Evolutionary conservation across 2,797 vertebrate species (phyloP).

Genomic region (Chaetodon trifasciatus): DNA sequence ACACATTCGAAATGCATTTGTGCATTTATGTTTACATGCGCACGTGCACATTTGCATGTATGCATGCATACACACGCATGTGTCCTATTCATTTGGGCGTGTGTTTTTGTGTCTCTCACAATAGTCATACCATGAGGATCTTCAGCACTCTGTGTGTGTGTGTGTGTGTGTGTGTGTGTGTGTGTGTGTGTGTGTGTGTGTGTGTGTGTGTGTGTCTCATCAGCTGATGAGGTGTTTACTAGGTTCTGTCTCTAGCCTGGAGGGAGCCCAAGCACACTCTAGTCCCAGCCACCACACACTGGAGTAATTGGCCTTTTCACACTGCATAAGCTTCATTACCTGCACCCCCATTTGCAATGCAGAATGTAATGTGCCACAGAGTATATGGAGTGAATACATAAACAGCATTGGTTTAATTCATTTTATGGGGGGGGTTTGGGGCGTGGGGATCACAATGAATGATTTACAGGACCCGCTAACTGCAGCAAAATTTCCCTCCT

Average conservation of each 20-base stretch:
- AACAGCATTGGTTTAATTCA: slow-evolving; percentile 74
- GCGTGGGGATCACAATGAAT: slow-evolving; percentile 45
- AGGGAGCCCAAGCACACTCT: slow-evolving; percentile 84
- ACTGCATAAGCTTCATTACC: slow-evolving; percentile 84
- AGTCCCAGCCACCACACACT: slow-evolving; percentile 80
- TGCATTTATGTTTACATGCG: slow-evolving; percentile 26
- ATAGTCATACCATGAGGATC: slow-evolving; percentile 52
- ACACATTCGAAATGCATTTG: neutral
- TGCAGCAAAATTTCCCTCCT: slow-evolving; percentile 39
- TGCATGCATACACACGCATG: neutral
- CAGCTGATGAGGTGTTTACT: slow-evolving; percentile 90
- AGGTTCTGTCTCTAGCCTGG: slow-evolving; percentile 87
- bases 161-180: slow-evolving; percentile 56
- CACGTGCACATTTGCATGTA: slow-evolving; percentile 9
- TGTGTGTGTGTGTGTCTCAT: slow-evolving; percentile 79
- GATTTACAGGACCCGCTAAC: slow-evolving; percentile 48
- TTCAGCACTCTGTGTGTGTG: slow-evolving; percentile 42
- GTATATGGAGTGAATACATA: slow-evolving; percentile 77
- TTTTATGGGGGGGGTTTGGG: slow-evolving; percentile 49
- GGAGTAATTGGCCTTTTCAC: slow-evolving; percentile 86
- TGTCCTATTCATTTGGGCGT: slow-evolving; percentile 8
- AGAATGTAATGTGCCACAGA: slow-evolving; percentile 74
- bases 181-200: slow-evolving; percentile 46
- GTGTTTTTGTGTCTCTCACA: slow-evolving; percentile 44
- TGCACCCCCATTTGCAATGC: slow-evolving; percentile 85